phyloP scores from a whole-genome alignment of 2,888 invertebrate species.

The Leucania comma region DNA sequence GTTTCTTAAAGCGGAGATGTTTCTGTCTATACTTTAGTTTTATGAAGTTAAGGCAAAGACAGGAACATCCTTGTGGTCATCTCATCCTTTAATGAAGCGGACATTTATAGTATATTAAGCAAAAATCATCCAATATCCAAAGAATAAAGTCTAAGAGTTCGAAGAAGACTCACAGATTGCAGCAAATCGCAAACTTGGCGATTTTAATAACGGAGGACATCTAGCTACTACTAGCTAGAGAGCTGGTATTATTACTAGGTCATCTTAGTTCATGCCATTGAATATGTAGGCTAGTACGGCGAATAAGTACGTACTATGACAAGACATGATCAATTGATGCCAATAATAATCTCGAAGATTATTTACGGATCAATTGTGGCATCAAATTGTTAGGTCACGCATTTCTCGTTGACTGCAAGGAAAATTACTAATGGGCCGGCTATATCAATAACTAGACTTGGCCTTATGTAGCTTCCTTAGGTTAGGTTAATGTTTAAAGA shows the following conservation, averaged over 20 bases:
- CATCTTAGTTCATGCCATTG: constrained; percentile 8
- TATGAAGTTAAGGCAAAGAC: no score
- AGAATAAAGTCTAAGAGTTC: background rate
- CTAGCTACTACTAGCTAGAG: constrained; percentile 22
- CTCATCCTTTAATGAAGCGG: no score
- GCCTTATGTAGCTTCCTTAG: constrained; percentile 17
- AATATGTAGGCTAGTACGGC: constrained; percentile 3
- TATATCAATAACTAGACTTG: background rate
- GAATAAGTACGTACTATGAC: constrained; percentile 11
- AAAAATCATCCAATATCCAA: constrained; percentile 1
- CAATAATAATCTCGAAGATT: constrained; percentile 23
- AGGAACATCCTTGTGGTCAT: no score
- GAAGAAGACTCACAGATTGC: constrained; percentile 1
- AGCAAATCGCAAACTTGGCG: constrained; percentile 13
- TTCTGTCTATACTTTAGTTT: no score
- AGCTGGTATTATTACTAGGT: constrained; percentile 36
- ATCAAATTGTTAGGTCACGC: constrained; percentile 20
- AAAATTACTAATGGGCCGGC: constrained; percentile 17
- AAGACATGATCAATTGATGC: constrained; percentile 20
- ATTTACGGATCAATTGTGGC: constrained; percentile 27
- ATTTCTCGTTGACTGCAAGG: background rate
- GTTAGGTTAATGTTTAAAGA: constrained; percentile 13
- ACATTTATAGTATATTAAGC: background rate
- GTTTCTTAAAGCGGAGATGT: no score
- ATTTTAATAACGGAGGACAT: constrained; percentile 29